phyloP scores from a whole-genome alignment of 2,797 vertebrate species.

The Adelosebastes latens region DNA sequence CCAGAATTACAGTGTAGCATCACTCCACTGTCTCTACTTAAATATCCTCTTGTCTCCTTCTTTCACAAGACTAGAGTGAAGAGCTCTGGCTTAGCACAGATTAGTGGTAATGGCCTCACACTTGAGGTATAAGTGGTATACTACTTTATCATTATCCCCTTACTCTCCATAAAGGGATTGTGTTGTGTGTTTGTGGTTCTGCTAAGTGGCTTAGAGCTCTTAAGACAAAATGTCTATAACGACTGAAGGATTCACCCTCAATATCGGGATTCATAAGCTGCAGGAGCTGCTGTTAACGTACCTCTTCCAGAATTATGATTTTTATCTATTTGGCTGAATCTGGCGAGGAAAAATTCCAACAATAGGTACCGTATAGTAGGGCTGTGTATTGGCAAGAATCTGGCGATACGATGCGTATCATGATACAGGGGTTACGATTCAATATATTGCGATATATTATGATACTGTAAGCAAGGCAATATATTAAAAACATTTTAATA shows the following conservation, averaged over 20 bases:
- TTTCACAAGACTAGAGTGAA: slow-evolving; percentile 27
- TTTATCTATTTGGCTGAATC: neutral
- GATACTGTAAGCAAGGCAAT: no score
- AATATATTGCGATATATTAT: no score
- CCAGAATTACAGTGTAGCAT: neutral
- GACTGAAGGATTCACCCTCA: neutral
- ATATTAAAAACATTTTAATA: no score
- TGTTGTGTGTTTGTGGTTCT: slow-evolving; percentile 38
- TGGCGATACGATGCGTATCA: no score
- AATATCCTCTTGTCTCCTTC: slow-evolving; percentile 21
- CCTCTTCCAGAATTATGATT: neutral
- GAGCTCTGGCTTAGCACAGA: slow-evolving; percentile 37
- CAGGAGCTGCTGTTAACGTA: neutral
- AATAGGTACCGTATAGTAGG: no score
- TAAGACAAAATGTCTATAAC: neutral
- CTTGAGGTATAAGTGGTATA: slow-evolving; percentile 18
- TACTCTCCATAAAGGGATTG: slow-evolving; percentile 22
- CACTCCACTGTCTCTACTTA: slow-evolving; percentile 10
- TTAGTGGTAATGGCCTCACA: slow-evolving; percentile 40
- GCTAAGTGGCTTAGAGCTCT: slow-evolving; percentile 32
- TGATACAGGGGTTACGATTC: no score
- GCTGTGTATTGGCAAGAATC: no score
- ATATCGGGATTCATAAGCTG: neutral
- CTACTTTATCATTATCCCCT: slow-evolving; percentile 42
- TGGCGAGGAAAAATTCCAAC: neutral